These are phyloP conservation scores for Poecilia picta DNA, from an alignment of 2,797 vertebrate species.

Conservation along the genomic window DNA sequence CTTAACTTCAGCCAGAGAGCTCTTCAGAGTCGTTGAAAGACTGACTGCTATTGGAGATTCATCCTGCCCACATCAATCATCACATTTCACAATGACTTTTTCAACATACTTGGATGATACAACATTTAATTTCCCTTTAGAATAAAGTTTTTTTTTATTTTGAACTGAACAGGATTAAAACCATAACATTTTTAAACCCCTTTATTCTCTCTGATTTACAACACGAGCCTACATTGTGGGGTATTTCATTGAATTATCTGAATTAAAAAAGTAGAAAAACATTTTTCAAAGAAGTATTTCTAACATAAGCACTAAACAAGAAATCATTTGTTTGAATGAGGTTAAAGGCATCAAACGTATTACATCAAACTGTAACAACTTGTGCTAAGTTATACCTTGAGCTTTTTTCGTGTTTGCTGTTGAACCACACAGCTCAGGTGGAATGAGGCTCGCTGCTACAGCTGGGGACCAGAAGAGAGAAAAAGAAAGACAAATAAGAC, in stretches of 20 bases:
- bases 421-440: slow-evolving; percentile 84
- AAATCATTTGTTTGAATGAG: background rate
- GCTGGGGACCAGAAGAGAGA: slow-evolving; percentile 60
- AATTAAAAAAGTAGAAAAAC: background rate
- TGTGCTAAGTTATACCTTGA: slow-evolving; percentile 82
- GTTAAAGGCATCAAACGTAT: background rate
- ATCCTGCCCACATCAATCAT: background rate
- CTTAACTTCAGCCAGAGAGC: background rate
- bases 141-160: background rate
- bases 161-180: background rate
- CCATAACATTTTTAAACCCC: background rate
- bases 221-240: background rate
- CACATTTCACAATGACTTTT: background rate
- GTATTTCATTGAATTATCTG: background rate
- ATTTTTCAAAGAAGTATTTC: background rate
- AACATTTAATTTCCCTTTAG: background rate
- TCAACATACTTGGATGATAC: background rate
- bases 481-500: background rate
- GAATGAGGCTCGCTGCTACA: slow-evolving; percentile 91
- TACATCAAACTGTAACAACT: background rate
- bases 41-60: background rate
- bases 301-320: too few relatives aligned
- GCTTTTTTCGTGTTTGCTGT: slow-evolving; percentile 83
- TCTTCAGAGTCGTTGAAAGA: background rate
- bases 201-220: too few relatives aligned